Percentiles rank a stretch among this genome's conserved stretches.
Evolutionary conservation across 1,140 invertebrate species (phyloP).

Genomic region (Penaeus chinensis): DNA sequence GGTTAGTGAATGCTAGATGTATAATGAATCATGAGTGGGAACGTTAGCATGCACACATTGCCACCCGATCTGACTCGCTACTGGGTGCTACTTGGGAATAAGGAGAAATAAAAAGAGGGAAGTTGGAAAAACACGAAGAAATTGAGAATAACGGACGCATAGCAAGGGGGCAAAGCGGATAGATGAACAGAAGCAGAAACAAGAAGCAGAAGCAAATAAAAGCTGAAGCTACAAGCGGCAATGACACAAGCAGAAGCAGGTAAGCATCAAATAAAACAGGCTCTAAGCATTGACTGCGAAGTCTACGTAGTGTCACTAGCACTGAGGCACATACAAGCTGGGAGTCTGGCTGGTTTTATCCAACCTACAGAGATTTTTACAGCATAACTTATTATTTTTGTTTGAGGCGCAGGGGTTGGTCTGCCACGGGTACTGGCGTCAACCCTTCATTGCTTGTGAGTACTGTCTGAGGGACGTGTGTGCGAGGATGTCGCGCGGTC

Average conservation of each 20-base stretch:
- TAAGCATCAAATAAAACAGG: neutral
- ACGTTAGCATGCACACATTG: too few relatives aligned
- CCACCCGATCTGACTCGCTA: too few relatives aligned
- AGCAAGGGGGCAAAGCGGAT: neutral
- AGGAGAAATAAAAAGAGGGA: neutral
- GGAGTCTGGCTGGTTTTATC: conserved; percentile 49
- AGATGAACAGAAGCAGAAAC: neutral
- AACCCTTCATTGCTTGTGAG: conserved; percentile 12
- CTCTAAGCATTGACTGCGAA: conserved; percentile 1
- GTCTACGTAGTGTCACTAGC: neutral
- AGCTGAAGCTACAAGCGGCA: conserved; percentile 14
- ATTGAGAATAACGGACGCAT: neutral
- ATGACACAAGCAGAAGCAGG: conserved; percentile 8
- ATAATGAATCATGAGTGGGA: too few relatives aligned
- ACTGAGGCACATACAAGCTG: conserved; percentile 45
- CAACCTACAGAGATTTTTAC: conserved; percentile 62
- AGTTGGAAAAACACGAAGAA: neutral
- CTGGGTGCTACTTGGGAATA: too few relatives aligned
- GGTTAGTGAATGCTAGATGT: too few relatives aligned
- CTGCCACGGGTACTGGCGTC: conserved; percentile 27
- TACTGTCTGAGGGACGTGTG: conserved; percentile 42
- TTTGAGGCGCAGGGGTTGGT: conserved; percentile 38
- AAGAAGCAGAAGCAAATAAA: conserved; percentile 31
- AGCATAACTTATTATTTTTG: conserved; percentile 43
- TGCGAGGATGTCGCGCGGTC: conserved; percentile 7